Base-by-base conservation (phyloP, 1,140 invertebrate genomes). In the Sitobion miscanthi region DNA sequence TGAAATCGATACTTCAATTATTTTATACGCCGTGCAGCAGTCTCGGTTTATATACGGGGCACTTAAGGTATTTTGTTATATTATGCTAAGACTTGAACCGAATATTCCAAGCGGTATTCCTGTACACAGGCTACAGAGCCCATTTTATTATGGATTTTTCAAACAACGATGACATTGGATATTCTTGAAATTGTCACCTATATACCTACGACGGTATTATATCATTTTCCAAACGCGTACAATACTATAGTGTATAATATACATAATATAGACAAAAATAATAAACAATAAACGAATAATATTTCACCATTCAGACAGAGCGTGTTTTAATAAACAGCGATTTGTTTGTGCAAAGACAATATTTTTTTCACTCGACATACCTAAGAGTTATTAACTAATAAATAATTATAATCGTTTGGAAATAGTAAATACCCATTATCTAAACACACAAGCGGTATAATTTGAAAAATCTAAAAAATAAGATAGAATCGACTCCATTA, bases 1-100 rank as follows among this genome's bases (percentile, higher is more conserved):
- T 85, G 83, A 85, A 85, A 85, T 42, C 38, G 83, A 85, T 85
- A 85, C 9, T 85, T 45, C 23, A 85, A 83, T 83, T 85, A 77
- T 85, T 85, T 25, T 85, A 30, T 45, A 85, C 35, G 3, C 17
- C 20, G 21, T 14, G 49, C 14, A 14, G 52, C 14, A 25, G 42
- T 25, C 35, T 85, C 23, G 14, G 42, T 85, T 85, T 42, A 2
- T 85, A 85, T 38, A 21, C 77, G 20, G 9, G n/a, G 14, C 62
- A n/a, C 62, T n/a, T n/a, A 17, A n/a, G 14, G 20, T 21, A 54
- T 54, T 54, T 11, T 30, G 14, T n/a, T 77, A 20, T 17, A 77
- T n/a, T n/a, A 77, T n/a, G n/a, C 6, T 77, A 69, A 17, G n/a
- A n/a, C 14, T 77, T 77, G 30, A 77, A 77, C 62, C 30, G 62